Evolutionary conservation across 2,113 vertebrate species (phyloP).

Genomic region (Ptilorrhoa leucosticta): DNA sequence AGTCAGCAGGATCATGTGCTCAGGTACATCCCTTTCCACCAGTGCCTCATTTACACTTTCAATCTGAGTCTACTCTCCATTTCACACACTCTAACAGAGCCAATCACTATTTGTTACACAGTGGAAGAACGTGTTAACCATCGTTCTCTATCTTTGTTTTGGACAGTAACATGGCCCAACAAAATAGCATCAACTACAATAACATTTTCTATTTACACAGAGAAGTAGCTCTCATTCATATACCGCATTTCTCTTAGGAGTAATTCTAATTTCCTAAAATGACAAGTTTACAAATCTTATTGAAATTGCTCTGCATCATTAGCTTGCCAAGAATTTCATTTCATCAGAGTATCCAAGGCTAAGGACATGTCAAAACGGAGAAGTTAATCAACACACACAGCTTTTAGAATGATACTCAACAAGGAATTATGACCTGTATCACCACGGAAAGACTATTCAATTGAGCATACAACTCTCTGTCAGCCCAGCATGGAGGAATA

Average conservation of each 20-base stretch:
- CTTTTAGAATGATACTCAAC: neutral
- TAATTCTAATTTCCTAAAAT: conserved; percentile 19
- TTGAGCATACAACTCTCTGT: neutral
- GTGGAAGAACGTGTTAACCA: neutral
- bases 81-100: neutral
- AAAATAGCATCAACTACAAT: neutral
- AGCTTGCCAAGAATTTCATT: conserved; percentile 31
- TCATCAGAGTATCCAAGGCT: neutral
- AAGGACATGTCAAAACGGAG: neutral
- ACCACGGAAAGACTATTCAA: neutral
- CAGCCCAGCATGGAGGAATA: neutral
- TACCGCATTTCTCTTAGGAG: neutral
- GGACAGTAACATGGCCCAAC: neutral
- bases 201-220: neutral
- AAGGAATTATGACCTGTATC: neutral
- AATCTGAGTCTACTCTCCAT: neutral
- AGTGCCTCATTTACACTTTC: neutral
- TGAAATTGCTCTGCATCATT: conserved; percentile 39
- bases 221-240: neutral
- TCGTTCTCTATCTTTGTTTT: neutral
- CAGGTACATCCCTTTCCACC: neutral
- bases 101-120: neutral
- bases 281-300: neutral
- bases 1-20: neutral
- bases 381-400: conserved; percentile 8